Conservation (phyloP, 2,797 vertebrate genomes). For the Darevskia nairensis region DNA sequence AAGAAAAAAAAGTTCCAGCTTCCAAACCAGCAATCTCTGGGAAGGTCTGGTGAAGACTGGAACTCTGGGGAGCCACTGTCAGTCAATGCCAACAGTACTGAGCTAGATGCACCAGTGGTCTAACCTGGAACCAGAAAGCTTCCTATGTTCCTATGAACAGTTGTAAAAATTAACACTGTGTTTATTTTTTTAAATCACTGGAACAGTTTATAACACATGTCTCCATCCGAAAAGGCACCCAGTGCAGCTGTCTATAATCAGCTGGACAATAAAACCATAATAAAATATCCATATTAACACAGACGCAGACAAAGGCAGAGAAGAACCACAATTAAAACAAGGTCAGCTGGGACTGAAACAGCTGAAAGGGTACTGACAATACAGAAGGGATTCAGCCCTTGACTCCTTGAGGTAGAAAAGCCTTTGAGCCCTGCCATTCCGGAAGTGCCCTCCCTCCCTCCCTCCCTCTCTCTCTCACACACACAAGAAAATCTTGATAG, state of each 20-base stretch:
- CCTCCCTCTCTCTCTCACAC: neutral
- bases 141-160: too few relatives aligned
- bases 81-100: too few relatives aligned
- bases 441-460: too few relatives aligned
- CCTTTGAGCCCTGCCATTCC: neutral
- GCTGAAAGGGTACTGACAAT: neutral
- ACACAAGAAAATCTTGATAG: neutral
- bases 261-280: neutral
- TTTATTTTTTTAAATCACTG: neutral
- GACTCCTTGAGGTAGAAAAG: neutral
- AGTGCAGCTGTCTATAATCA: neutral
- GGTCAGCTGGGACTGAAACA: neutral
- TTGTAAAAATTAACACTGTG: neutral
- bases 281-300: neutral
- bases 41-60: too few relatives aligned
- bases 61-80: too few relatives aligned
- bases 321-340: neutral
- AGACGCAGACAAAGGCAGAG: neutral
- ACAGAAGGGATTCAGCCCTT: neutral
- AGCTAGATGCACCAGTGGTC: too few relatives aligned
- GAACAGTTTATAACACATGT: neutral
- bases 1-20: too few relatives aligned
- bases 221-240: neutral
- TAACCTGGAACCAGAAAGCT: too few relatives aligned
- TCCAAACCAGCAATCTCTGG: too few relatives aligned